Conservation (phyloP, 1,140 invertebrate species). For the Eupeodes corollae region DNA sequence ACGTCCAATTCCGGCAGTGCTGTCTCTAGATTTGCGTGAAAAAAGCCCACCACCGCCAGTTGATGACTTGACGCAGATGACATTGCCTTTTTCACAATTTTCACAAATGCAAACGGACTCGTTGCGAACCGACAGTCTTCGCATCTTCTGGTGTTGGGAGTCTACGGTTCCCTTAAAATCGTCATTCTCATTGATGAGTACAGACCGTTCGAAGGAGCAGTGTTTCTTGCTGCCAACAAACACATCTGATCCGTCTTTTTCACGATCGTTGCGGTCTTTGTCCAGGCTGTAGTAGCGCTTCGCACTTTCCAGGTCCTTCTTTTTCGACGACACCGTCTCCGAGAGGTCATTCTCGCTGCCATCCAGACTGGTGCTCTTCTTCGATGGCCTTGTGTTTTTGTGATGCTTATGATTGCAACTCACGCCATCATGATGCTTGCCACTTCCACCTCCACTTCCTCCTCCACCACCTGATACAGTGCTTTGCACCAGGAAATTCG, state of each 20-base stretch:
- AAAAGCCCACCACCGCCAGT: neutral
- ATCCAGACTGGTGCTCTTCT: neutral
- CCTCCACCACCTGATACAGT: neutral
- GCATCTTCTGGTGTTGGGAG: neutral
- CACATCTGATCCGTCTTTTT: constrained; percentile 1
- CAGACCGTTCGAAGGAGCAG: constrained; percentile 1
- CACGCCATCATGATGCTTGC: neutral
- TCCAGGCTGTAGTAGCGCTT: constrained; percentile 3
- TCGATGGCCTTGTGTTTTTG: neutral
- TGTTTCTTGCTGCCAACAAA: neutral
- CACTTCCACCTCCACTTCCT: neutral
- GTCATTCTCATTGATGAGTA: neutral
- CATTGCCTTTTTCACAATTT: neutral
- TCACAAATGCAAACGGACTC: neutral
- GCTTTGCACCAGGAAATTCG: neutral
- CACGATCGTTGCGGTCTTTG: constrained; percentile 1
- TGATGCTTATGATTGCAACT: neutral
- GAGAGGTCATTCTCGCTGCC: neutral
- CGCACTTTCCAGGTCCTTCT: neutral
- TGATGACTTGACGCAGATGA: neutral
- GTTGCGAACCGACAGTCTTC: neutral
- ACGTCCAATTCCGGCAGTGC: neutral
- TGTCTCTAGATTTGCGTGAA: neutral
- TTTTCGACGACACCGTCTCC: neutral
- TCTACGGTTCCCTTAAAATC: neutral